Conservation (phyloP, 37 sponge, comb jelly and placozoan species). For the Hormiphora californensis region DNA sequence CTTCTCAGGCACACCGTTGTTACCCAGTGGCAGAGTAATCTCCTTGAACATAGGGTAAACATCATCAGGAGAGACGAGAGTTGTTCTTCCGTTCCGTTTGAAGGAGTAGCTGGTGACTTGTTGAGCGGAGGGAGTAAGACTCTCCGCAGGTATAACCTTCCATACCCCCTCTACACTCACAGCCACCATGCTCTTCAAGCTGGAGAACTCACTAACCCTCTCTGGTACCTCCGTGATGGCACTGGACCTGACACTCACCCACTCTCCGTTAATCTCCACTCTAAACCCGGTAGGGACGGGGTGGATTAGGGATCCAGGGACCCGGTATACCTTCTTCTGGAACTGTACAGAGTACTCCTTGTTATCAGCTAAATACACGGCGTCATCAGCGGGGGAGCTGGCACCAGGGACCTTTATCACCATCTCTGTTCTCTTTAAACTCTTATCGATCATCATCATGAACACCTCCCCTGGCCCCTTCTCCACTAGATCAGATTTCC, state of each 20-base stretch:
- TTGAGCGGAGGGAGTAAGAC: background rate
- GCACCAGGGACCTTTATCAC: background rate
- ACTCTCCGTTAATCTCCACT: background rate
- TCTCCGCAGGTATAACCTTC: background rate
- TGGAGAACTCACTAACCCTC: background rate
- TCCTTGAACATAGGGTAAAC: background rate
- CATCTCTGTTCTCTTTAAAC: background rate
- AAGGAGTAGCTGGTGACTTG: background rate
- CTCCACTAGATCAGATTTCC: background rate
- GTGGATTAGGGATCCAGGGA: background rate
- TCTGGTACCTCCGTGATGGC: background rate
- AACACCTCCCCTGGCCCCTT: background rate
- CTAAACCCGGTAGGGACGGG: background rate
- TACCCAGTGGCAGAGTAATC: background rate
- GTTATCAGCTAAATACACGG: background rate
- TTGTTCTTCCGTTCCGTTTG: background rate
- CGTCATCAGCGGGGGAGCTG: background rate
- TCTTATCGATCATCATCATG: slow-evolving; percentile 13
- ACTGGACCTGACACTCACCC: background rate
- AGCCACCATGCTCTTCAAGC: background rate
- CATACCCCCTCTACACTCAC: background rate
- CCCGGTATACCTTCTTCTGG: background rate
- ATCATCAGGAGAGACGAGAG: background rate
- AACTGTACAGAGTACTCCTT: background rate
- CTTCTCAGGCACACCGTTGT: background rate